Conservation (phyloP, 2,797 vertebrate species). For the Sebastes oblongus region DNA sequence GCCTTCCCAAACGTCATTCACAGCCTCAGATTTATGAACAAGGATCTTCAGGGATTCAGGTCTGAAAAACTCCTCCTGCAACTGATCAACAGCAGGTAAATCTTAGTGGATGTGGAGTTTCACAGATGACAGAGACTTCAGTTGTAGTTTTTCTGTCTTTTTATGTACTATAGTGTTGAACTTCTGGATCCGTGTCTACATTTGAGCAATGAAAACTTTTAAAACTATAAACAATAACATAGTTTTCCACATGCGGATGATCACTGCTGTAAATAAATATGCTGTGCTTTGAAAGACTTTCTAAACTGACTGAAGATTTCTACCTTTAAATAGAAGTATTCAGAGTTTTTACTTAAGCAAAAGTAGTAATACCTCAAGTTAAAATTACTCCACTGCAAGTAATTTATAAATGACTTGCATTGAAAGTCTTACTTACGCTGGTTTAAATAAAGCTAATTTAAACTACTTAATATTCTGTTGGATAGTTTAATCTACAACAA, state of each 20-base stretch:
- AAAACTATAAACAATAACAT: not conserved
- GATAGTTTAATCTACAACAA: not conserved
- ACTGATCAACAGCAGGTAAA: conserved; percentile 10
- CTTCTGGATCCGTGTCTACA: not conserved
- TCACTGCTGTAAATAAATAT: not conserved
- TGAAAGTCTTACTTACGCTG: not conserved
- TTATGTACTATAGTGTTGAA: not conserved
- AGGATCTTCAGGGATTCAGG: not conserved
- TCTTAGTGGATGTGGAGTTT: not conserved
- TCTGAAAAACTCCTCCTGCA: not conserved
- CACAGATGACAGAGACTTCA: not conserved
- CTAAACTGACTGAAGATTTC: not conserved
- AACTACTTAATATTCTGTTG: not conserved
- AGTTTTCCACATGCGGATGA: not conserved
- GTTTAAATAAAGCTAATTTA: not conserved
- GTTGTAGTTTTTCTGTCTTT: not conserved
- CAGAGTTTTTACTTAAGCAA: not conserved
- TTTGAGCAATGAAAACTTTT: not conserved
- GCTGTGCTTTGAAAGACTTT: not conserved
- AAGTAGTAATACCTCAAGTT: not conserved
- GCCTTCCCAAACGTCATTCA: not conserved
- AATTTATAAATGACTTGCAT: too few species aligned
- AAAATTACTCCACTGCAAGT: too few species aligned
- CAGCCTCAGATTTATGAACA: conserved; percentile 3
- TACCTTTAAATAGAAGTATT: not conserved